phyloP scores from a whole-genome alignment of 2,797 vertebrate species.

The Podarcis siculus region DNA sequence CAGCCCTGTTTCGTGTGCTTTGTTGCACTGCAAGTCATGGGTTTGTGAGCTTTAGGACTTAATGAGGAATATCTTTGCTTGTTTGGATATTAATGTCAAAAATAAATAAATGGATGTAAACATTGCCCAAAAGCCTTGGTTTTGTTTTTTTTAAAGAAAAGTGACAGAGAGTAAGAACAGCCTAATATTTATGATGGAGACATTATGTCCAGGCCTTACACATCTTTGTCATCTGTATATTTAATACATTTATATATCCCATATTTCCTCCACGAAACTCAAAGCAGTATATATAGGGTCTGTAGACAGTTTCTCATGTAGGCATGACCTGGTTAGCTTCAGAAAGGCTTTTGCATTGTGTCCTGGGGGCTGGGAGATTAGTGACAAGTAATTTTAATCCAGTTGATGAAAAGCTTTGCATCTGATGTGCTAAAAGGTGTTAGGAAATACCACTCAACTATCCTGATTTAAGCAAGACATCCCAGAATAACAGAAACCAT shows the following conservation, averaged over 20 bases:
- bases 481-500: too few species aligned
- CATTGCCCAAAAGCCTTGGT: background rate
- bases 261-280: background rate
- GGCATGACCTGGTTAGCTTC: background rate
- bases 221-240: background rate
- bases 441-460: too few species aligned
- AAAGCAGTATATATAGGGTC: background rate
- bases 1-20: background rate
- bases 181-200: background rate
- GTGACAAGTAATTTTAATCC: background rate
- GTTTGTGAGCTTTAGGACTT: background rate
- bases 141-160: background rate
- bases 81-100: background rate
- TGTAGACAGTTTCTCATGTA: background rate
- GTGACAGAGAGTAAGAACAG: background rate
- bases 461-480: too few species aligned
- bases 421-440: background rate
- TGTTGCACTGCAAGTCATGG: background rate
- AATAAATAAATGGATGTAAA: background rate
- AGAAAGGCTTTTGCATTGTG: background rate
- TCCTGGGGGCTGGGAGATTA: background rate
- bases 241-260: background rate
- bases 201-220: background rate
- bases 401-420: background rate
- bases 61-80: background rate